Evolutionary conservation across 2,888 invertebrate species (phyloP).

Genomic region (Cordylochernes scorpioides): DNA sequence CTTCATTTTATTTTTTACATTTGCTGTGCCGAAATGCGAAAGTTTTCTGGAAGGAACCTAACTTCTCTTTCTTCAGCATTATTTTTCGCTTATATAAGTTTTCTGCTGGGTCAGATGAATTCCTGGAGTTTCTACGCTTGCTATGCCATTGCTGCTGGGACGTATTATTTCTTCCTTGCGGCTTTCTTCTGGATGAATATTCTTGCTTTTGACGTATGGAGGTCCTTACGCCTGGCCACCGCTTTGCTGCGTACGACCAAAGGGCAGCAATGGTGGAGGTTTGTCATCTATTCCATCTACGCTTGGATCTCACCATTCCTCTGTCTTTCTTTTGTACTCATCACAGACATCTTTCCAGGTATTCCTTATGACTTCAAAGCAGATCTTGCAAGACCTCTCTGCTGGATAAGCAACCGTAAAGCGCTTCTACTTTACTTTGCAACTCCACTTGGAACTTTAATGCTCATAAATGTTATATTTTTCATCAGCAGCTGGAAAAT

Average conservation of each 20-base stretch:
- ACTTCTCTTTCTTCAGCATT: slow-evolving; percentile 27
- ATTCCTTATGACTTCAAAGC: slow-evolving; percentile 20
- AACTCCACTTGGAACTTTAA: slow-evolving; percentile 24
- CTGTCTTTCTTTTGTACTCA: slow-evolving; percentile 18
- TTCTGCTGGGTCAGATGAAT: slow-evolving; percentile 22
- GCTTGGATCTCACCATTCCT: slow-evolving; percentile 24
- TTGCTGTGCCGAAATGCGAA: slow-evolving; percentile 27
- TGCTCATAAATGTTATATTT: slow-evolving; percentile 23
- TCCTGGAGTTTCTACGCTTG: slow-evolving; percentile 1
- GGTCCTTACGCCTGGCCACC: slow-evolving; percentile 25
- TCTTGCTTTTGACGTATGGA: slow-evolving; percentile 19
- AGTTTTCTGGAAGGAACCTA: slow-evolving; percentile 28
- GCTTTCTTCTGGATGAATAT: slow-evolving; percentile 11
- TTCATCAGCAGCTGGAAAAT: slow-evolving; percentile 22
- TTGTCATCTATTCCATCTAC: slow-evolving; percentile 23
- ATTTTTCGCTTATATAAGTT: slow-evolving; percentile 25
- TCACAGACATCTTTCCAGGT: slow-evolving; percentile 18
- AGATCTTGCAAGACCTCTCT: slow-evolving; percentile 23
- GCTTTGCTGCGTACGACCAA: slow-evolving; percentile 23
- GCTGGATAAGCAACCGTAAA: slow-evolving; percentile 28
- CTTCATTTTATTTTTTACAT: too few species aligned
- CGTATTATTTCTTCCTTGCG: slow-evolving; percentile 8
- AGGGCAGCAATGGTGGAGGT: slow-evolving; percentile 23
- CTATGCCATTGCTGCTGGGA: slow-evolving; percentile 4
- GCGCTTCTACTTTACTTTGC: slow-evolving; percentile 28